Base-by-base conservation (phyloP, 2,888 invertebrate species). In the Plebejus anna region DNA sequence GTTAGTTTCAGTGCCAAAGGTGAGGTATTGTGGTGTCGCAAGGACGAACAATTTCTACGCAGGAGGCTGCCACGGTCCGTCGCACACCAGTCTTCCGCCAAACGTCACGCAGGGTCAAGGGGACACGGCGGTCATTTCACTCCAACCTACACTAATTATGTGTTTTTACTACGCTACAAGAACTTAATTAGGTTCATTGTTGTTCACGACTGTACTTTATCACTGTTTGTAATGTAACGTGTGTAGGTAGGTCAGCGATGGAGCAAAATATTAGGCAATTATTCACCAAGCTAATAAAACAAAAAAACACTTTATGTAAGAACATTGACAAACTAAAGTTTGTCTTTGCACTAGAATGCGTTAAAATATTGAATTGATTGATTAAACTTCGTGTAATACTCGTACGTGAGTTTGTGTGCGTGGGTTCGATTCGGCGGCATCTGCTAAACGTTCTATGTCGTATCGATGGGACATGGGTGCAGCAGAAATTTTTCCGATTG, bases 1-100 rank as follows among this genome's bases (percentile, higher is more conserved):
- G 70, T 75, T 55, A 71, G 61, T 73, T 57, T 86, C 85, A 90
- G 87, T 89, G 90, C 82, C 84, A 90, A 88, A 83, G 83, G 83
- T 83, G 79, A 81, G 72, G 79, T 82, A 84, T 84, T 85, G 84
- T 85, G 81, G 81, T 81, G 82, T 83, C 82, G 82, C 92, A 93
- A 94, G 92, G 92, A 92, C 93, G 90, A 86, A 87, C 89, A 86
- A 89, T 92, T 91, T 92, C 92, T 91, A 90, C 91, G 91, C 91
- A 90, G 90, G 91, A 83, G 79, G 79, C 79, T 85, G 90, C 88
- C 86, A 82, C 89, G 90, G 87, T 88, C 85, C 90, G 85, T 81
- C 83, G 90, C 82, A 78, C 90, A 82, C 86, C 82, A 85, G 84
- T 85, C 93, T 94, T 94, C 93, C 93, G 92, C 89, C 83, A 91